Evolutionary conservation across 2,888 invertebrate genomes (phyloP), one percentile per base, ranked within the genome.

Genomic region (Heliconius ismenius): DNA sequence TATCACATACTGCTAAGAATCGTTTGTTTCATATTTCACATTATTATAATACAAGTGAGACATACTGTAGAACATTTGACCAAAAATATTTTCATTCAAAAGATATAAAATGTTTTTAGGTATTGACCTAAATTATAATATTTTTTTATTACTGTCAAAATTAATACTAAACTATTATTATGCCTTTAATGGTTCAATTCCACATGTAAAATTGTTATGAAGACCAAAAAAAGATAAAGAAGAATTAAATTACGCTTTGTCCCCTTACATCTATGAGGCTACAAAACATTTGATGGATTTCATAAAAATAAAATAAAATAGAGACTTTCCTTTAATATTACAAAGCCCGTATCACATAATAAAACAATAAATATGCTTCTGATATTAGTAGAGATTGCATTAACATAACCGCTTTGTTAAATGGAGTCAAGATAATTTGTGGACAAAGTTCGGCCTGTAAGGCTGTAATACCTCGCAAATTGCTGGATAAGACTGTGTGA

Each of bases 391-490:
- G 84, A 87, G 90, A 89, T 91, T 89, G 89, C 90, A 93, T 94
- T 93, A 93, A 90, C 93, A 93, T 94, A 93, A 93, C 92, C 90
- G 90, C 92, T 91, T 88, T 91, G 93, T 92, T 92, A 91, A 93
- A 93, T 92, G 92, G 90, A 93, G 91, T 92, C 90, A 87, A 90
- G 92, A 92, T 93, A 93, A 94, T 93, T 94, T 93, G 93, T 93
- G 93, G 92, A 86, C 89, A 85, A 93, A 93, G 91, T 94, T 94
- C 87, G 91, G 90, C 91, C 91, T 91, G 92, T 93, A 92, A 93
- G 90, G 91, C 91, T 91, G 92, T 93, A 92, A 93, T 93, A 92
- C 92, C 92, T 93, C 92, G 92, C 93, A 94, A 94, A 94, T 94
- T 94, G 93, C 92, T 89, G 93, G 92, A 92, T 92, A 92, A 93